Evolutionary conservation across 2,888 invertebrate species (phyloP), one percentile per base, ranked within the genome.

Genomic region (Polyommatus icarus): DNA sequence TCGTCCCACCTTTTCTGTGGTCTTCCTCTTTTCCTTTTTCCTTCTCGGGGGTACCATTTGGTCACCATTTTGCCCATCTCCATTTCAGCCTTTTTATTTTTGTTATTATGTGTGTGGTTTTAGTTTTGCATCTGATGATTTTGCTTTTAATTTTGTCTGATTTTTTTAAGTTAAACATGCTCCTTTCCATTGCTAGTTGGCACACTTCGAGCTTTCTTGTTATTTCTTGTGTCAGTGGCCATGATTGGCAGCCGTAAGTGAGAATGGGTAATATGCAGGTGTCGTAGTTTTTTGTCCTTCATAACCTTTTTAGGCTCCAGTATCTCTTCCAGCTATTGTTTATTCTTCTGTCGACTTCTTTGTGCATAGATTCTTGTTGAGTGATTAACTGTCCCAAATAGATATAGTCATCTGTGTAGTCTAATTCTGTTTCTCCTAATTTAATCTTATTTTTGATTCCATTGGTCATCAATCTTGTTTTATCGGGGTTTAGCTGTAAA

Each of bases 181-280:
- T 73, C 20, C n/a, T 73, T 24, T 73, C 46, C 73, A 73, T 73
- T 36, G 73, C 73, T 40, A 20, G 46, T 40, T 46, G 73, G 46
- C 73, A 73, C 18, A 71, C 8, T 24, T 8, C 29, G 32, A 71
- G 32, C 32, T 71, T 71, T 3, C 15, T 71, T 46, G 46, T 46
- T 46, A 46, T 46, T 46, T 46, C 46, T 46, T 46, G 46, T 46
- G 29, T 46, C n/a, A 18, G 10, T 4, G 73, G 12, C 73, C 73
- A 73, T 73, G 73, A 40, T 73, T 73, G n/a, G 40, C 71, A 29
- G 4, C 71, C 15, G 29, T 71, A 71, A 3, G 36, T 71, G 18
- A 71, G 15, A 1, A 71, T 71, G 18, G 32, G 36, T 71, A 71
- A 71, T 24, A 71, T 71, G n/a, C 71, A 71, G 2, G 8, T 24